Conservation (phyloP, 2,797 vertebrate genomes). For the Eutrigla gurnardus region DNA sequence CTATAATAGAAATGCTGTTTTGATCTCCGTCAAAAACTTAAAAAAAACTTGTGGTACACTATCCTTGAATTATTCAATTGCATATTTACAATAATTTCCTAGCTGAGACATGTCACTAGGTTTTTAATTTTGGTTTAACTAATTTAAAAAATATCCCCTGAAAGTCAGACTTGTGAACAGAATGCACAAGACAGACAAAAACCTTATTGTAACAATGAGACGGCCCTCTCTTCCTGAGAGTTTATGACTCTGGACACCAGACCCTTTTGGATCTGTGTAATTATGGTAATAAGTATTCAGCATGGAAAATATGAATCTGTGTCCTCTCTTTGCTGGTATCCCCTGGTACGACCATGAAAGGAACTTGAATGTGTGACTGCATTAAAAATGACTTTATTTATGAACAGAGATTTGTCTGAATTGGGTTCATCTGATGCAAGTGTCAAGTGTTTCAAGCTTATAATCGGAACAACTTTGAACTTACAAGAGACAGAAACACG, state of each 20-base stretch:
- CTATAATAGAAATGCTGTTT: neutral
- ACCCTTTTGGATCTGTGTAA: neutral
- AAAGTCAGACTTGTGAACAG: slow-evolving; percentile 13
- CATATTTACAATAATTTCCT: neutral
- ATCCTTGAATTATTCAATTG: neutral
- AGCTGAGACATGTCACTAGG: neutral
- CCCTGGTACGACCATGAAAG: no score
- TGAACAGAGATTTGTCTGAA: slow-evolving; percentile 42
- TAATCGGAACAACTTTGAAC: slow-evolving; percentile 59
- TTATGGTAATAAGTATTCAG: slow-evolving; percentile 24
- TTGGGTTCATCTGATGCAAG: slow-evolving; percentile 52
- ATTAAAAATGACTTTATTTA: slow-evolving; percentile 47
- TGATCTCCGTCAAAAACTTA: neutral
- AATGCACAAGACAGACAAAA: slow-evolving; percentile 9
- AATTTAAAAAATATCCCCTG: neutral
- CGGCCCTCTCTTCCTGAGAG: neutral
- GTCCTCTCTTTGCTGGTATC: neutral
- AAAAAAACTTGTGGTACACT: neutral
- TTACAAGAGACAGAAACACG: slow-evolving; percentile 48
- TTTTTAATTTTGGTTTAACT: slow-evolving; percentile 1
- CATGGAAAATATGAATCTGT: slow-evolving; percentile 18
- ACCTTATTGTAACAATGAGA: neutral
- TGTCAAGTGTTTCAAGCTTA: slow-evolving; percentile 48
- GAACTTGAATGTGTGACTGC: slow-evolving; percentile 10
- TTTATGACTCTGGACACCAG: neutral